Percentiles rank a stretch among this genome's conserved stretches.
Evolutionary conservation across 2,888 invertebrate genomes (phyloP).

Genomic region (Catocala nupta): DNA sequence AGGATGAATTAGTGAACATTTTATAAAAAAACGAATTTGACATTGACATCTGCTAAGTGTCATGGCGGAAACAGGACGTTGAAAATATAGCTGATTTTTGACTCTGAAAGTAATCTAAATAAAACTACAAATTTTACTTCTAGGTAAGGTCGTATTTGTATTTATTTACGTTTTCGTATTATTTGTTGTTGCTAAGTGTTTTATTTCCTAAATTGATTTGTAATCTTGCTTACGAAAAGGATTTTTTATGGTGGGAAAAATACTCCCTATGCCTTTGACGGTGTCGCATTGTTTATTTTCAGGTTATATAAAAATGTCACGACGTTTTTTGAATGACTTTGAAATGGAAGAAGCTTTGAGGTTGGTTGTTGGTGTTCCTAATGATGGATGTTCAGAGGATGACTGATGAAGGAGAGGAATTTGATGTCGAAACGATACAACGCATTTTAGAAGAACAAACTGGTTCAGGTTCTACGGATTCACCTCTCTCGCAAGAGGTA

Average conservation of each 20-base stretch:
- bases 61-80: slow-evolving; percentile 17
- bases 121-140: slow-evolving; percentile 18
- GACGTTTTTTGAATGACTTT: slow-evolving; percentile 10
- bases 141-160: slow-evolving; percentile 20
- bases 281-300: slow-evolving; percentile 11
- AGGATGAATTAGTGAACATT: slow-evolving; percentile 9
- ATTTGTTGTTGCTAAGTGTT: slow-evolving; percentile 11
- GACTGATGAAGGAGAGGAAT: slow-evolving; percentile 13
- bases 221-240: slow-evolving; percentile 8
- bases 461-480: slow-evolving; percentile 16
- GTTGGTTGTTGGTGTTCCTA: slow-evolving; percentile 15
- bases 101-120: slow-evolving; percentile 15
- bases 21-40: slow-evolving; percentile 10
- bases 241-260: slow-evolving; percentile 18
- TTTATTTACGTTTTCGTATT: slow-evolving; percentile 21
- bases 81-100: slow-evolving; percentile 17
- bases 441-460: slow-evolving; percentile 20
- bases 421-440: slow-evolving; percentile 18
- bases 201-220: slow-evolving; percentile 11
- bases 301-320: slow-evolving; percentile 11
- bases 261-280: slow-evolving; percentile 19
- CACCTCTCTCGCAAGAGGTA: slow-evolving; percentile 17
- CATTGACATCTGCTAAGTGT: slow-evolving; percentile 17
- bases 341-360: slow-evolving; percentile 19
- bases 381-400: slow-evolving; percentile 17